These are phyloP conservation scores for Babyrousa celebensis DNA, from an alignment of 2,797 vertebrate species.

Conservation along the genomic window DNA sequence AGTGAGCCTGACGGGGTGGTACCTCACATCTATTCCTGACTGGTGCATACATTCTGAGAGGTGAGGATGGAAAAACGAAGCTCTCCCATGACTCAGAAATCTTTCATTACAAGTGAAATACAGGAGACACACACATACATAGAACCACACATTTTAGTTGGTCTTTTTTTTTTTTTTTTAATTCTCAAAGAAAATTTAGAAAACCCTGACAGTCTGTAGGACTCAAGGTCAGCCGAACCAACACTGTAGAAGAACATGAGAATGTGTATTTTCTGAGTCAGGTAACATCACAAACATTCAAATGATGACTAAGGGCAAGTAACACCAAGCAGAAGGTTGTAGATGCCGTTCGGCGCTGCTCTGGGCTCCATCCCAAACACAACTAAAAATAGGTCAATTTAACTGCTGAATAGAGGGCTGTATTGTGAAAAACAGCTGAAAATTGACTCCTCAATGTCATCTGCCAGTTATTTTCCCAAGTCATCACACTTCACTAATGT, in stretches of 20 bases:
- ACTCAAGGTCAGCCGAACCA: neutral
- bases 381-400: conserved; percentile 77
- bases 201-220: neutral
- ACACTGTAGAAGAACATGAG: conserved; percentile 29
- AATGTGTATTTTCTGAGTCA: conserved; percentile 67
- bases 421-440: conserved; percentile 70
- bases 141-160: neutral
- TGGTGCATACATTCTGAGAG: neutral
- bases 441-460: conserved; percentile 70
- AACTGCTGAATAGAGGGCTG: conserved; percentile 71
- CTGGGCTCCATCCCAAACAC: conserved; percentile 78
- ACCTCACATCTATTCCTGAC: neutral
- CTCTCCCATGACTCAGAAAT: neutral
- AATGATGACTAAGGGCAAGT: conserved; percentile 61
- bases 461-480: conserved; percentile 71
- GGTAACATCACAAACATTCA: conserved; percentile 64
- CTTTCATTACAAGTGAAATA: neutral
- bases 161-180: neutral
- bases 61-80: neutral
- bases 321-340: conserved; percentile 53
- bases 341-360: conserved; percentile 28
- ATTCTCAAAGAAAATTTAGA: neutral
- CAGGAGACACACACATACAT: neutral
- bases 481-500: conserved; percentile 67
- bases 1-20: too few species aligned